phyloP scores from a whole-genome alignment of 2,888 invertebrate species.

The Thyatira batis region DNA sequence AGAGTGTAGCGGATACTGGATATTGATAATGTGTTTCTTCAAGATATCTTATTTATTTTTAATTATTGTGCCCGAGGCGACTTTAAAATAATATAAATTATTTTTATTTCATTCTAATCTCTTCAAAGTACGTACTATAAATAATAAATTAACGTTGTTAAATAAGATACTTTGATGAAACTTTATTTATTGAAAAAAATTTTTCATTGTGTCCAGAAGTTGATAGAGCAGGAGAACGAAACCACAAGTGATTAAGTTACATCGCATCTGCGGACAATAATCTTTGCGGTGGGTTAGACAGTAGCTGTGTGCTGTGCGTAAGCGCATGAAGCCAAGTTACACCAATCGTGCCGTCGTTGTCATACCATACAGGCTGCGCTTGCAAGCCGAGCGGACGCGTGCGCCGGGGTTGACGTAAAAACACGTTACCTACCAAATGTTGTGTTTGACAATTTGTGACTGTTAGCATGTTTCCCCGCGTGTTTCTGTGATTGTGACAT shows the following conservation, averaged over 20 bases:
- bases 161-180: too few species aligned
- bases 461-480: conserved; percentile 54
- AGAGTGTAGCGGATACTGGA: too few species aligned
- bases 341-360: conserved; percentile 13
- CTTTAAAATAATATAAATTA: too few species aligned
- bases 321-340: conserved; percentile 46
- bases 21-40: too few species aligned
- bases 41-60: too few species aligned
- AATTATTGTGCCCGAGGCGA: too few species aligned
- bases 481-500: conserved; percentile 56
- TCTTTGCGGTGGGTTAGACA: conserved; percentile 30
- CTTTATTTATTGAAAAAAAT: background rate
- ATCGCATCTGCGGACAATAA: conserved; percentile 21
- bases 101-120: too few species aligned
- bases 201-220: too few species aligned
- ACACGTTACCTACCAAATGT: background rate
- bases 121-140: too few species aligned
- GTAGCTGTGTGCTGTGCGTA: conserved; percentile 27
- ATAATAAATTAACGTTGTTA: too few species aligned
- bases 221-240: too few species aligned
- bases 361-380: conserved; percentile 57
- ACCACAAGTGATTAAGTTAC: conserved; percentile 1
- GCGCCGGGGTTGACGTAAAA: background rate
- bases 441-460: conserved; percentile 41
- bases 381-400: conserved; percentile 54